Evolutionary conservation across 2,888 invertebrate genomes (phyloP), one percentile per base, ranked within the genome.

Genomic region (Drosophila mayaguana): DNA sequence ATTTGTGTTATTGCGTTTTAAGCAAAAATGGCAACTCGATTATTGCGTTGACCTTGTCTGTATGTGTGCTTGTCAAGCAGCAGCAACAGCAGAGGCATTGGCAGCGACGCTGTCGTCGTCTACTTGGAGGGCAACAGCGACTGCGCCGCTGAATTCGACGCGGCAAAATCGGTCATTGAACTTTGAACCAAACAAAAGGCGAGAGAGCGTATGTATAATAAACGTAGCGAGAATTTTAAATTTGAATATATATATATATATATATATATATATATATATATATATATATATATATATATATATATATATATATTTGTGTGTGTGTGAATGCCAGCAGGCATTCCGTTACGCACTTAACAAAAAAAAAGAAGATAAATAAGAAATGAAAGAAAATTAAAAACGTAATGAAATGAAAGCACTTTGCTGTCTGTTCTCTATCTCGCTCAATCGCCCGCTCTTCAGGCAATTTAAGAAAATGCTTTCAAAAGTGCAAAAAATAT

Each of bases 91-190:
- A 32, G 46, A 42, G 53, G 22, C 36, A 48, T 25, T 34, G 61
- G 38, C 70, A 75, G 53, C 71, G 42, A 53, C 56, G 61, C 45
- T 43, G 55, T 9, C 28, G 32, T 8, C 54, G 18, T 20, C 42
- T 14, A 16, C 55, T 43, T 43, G 42, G 59, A 50, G 62, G 64
- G 57, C 66, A 54, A 51, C 48, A 42, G 72, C 75, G 80, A 71
- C 77, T 79, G 80, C 77, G 71, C 75, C 71, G 72, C 64, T 62
- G 77, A 80, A 76, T 76, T 76, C 65, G 69, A 72, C 72, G 72
- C 78, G 76, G 83, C 88, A 71, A 89, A 89, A 86, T 88, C 89
- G 86, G 89, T 86, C 89, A 86, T 79, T 89, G 86, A 86, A 80
- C 86, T 86, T 85, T 89, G 89, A 89, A 89, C 86, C 83, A 83